A percentile compares a stretch with the other conserved stretches of the same genome.
These are phyloP conservation scores for Agrochola litura DNA, from an alignment of 2,888 invertebrate species.

Conservation along the genomic window DNA sequence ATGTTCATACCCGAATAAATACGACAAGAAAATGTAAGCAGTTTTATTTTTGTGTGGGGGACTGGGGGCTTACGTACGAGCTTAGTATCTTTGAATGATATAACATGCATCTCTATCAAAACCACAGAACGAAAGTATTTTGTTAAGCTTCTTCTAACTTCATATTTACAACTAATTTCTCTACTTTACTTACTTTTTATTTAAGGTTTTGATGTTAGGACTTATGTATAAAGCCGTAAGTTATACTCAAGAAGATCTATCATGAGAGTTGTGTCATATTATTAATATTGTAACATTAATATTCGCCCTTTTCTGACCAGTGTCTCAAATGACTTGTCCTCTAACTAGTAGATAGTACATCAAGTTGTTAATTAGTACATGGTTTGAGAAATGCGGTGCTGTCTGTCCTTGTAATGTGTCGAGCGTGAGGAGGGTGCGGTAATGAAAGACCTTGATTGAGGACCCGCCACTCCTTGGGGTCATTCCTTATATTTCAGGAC, in stretches of 20 bases:
- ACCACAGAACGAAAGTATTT: not conserved
- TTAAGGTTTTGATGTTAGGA: too few species aligned
- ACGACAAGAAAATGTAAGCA: not conserved
- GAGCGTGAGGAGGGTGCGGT: conserved; percentile 78
- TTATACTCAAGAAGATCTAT: not conserved
- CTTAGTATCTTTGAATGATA: not conserved
- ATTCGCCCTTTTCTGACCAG: not conserved
- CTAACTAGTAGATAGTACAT: conserved; percentile 63
- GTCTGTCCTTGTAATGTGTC: conserved; percentile 76
- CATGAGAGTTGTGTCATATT: not conserved
- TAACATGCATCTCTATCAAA: not conserved
- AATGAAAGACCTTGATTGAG: conserved; percentile 83
- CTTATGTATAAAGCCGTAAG: not conserved
- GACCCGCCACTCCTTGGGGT: conserved; percentile 66
- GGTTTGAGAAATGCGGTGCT: conserved; percentile 81
- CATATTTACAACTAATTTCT: too few species aligned
- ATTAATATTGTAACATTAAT: not conserved
- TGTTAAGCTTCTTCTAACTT: too few species aligned
- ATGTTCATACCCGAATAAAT: conserved; percentile 12
- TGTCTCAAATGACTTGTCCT: conserved; percentile 47
- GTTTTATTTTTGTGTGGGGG: not conserved
- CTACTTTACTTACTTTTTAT: too few species aligned
- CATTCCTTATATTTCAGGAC: conserved; percentile 64
- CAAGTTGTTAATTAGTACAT: conserved; percentile 80
- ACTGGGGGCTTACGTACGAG: not conserved